Base-by-base conservation (phyloP, 2,888 invertebrate species). In the Cheilosia urbana region DNA sequence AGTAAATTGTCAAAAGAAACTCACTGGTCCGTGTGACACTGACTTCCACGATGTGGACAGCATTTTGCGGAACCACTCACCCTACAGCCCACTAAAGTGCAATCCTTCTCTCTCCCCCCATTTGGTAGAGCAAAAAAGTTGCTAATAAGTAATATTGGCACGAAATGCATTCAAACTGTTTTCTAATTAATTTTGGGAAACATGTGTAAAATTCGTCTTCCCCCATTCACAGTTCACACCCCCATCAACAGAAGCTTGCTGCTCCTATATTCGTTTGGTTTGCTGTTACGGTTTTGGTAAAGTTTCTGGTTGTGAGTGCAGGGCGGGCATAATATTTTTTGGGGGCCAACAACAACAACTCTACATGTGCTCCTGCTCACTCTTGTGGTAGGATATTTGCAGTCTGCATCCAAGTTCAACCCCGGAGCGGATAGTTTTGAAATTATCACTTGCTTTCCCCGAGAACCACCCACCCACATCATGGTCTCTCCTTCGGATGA, bases 141-240 rank as follows among this genome's bases (percentile, higher is more conserved):
- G 37, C 49, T 83, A 83, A 83, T 83, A 83, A 78, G 51, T 79
- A 75, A 60, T 78, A 79, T 83, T 79, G 83, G 73, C 79, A 83
- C 68, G 73, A 83, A 83, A 73, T 69, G 78, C 73, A 83, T 83
- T 83, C 79, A 79, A 83, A 83, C 79, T 69, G 79, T 78, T 79
- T 83, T 83, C 79, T 79, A 79, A 83, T 78, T 83, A 78, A 83
- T 78, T 83, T 83, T 78, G 40, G 73, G 73, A 69, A 83, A 75
- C 83, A 79, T 65, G 73, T 68, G 83, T 69, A 75, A 83, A 78
- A 83, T 79, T 78, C 79, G 42, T 63, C 55, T 51, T 24, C 6
- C 27, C 45, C 13, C 58, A 30, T 34, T 9, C 17, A 55, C 6
- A 76, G 21, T 34, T 9, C 17, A 55, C 6, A 76, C 27, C 27